A percentile compares a stretch with the other conserved stretches of the same genome.
Conservation (phyloP, 1,140 invertebrate species). For the Cylas formicarius region DNA sequence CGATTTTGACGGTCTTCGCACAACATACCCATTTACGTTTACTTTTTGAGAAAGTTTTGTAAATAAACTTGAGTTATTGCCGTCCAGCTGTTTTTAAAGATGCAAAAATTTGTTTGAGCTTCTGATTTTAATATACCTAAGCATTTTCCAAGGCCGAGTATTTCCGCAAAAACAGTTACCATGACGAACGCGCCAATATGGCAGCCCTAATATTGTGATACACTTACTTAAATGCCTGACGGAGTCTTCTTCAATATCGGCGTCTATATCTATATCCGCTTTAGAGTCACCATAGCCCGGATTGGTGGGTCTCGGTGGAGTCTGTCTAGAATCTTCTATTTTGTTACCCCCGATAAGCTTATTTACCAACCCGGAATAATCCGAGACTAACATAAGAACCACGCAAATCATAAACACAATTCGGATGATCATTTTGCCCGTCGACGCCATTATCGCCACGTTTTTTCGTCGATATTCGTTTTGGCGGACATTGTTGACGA, state of each 20-base stretch:
- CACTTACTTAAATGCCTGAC: constrained; percentile 34
- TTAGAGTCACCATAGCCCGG: constrained; percentile 40
- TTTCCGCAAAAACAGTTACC: too few relatives aligned
- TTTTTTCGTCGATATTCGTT: constrained; percentile 10
- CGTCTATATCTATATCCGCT: constrained; percentile 39
- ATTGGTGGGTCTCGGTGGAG: constrained; percentile 34
- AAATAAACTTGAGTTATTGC: too few relatives aligned
- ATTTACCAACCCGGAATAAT: constrained; percentile 36
- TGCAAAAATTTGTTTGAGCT: too few relatives aligned
- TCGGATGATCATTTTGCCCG: constrained; percentile 34
- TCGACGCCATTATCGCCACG: constrained; percentile 28
- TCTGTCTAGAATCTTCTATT: constrained; percentile 22
- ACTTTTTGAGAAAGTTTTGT: too few relatives aligned
- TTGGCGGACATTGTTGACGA: constrained; percentile 12
- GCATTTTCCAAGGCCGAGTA: too few relatives aligned
- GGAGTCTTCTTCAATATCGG: constrained; percentile 41
- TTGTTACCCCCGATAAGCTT: constrained; percentile 35
- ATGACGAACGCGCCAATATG: too few relatives aligned
- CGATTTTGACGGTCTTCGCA: too few relatives aligned
- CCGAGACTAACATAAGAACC: constrained; percentile 34
- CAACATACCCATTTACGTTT: too few relatives aligned
- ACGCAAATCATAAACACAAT: constrained; percentile 36
- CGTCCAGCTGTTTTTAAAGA: too few relatives aligned
- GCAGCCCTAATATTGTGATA: not conserved
- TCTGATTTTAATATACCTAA: too few relatives aligned